These are phyloP conservation scores for Clivina fossor DNA, from an alignment of 2,888 invertebrate species.

Conservation along the genomic window DNA sequence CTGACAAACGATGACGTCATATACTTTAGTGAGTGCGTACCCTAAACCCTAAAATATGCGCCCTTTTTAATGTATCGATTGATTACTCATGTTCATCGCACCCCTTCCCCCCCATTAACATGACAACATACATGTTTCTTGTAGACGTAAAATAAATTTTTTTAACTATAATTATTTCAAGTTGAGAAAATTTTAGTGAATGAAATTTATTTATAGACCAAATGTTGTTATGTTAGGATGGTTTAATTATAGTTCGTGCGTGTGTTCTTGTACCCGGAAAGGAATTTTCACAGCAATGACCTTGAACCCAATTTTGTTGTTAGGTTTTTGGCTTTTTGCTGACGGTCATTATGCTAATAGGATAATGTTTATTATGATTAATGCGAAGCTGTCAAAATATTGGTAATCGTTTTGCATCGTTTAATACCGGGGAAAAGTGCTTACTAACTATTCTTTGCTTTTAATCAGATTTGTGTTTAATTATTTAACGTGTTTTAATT, in stretches of 20 bases:
- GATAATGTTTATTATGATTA: constrained; percentile 11
- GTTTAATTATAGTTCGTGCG: constrained; percentile 11
- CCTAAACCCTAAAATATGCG: neutral
- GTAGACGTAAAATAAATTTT: neutral
- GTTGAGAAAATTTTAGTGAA: constrained; percentile 15
- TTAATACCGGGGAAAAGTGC: no score
- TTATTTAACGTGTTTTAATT: no score
- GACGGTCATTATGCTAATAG: neutral
- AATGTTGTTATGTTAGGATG: no score
- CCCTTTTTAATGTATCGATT: constrained; percentile 23
- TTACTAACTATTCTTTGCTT: no score
- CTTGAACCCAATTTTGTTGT: neutral
- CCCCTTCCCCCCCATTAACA: neutral
- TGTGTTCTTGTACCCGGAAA: constrained; percentile 16
- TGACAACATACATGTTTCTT: neutral
- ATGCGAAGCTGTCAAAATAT: neutral
- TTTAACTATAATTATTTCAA: constrained; percentile 2
- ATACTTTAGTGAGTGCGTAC: constrained; percentile 5
- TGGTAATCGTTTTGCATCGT: no score
- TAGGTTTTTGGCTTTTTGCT: neutral
- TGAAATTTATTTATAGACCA: constrained; percentile 26
- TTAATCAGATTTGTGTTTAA: no score
- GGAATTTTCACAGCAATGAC: constrained; percentile 10
- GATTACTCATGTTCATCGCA: constrained; percentile 1
- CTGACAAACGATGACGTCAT: constrained; percentile 30